Evolutionary conservation across 2,797 vertebrate species (phyloP).

Genomic region (Schizopygopsis pylzovi): DNA sequence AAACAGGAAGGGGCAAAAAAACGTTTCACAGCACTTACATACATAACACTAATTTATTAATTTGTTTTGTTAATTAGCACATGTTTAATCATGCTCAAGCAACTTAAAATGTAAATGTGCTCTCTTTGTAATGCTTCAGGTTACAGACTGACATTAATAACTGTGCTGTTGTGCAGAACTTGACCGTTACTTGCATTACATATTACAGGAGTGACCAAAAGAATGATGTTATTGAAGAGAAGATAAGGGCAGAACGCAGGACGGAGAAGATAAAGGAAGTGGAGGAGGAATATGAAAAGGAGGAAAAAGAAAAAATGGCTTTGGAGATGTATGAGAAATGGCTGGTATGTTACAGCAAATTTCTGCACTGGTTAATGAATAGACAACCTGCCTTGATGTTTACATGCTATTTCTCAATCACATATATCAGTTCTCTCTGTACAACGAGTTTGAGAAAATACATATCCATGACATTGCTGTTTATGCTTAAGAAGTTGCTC

Average conservation of each 20-base stretch:
- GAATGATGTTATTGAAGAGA: constrained; percentile 79
- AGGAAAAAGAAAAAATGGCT: constrained; percentile 85
- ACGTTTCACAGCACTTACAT: not conserved
- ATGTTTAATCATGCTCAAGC: not conserved
- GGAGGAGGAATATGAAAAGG: constrained; percentile 81
- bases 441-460: constrained; percentile 1
- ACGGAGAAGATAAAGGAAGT: constrained; percentile 76
- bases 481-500: not conserved
- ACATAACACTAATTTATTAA: not conserved
- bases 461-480: not conserved
- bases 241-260: constrained; percentile 71
- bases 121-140: constrained; percentile 1
- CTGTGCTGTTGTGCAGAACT: not conserved
- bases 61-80: constrained; percentile 2
- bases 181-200: constrained; percentile 22
- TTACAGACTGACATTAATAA: not conserved
- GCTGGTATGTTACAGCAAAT: constrained; percentile 82
- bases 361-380: not conserved
- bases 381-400: not conserved
- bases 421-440: not conserved
- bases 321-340: constrained; percentile 88
- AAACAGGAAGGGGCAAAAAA: no score
- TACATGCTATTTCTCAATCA: not conserved
- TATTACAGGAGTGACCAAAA: constrained; percentile 86
- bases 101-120: constrained; percentile 12